These are phyloP conservation scores for Coelogynopora nodosa DNA, from an alignment of 2,888 invertebrate species.

Conservation along the genomic window DNA sequence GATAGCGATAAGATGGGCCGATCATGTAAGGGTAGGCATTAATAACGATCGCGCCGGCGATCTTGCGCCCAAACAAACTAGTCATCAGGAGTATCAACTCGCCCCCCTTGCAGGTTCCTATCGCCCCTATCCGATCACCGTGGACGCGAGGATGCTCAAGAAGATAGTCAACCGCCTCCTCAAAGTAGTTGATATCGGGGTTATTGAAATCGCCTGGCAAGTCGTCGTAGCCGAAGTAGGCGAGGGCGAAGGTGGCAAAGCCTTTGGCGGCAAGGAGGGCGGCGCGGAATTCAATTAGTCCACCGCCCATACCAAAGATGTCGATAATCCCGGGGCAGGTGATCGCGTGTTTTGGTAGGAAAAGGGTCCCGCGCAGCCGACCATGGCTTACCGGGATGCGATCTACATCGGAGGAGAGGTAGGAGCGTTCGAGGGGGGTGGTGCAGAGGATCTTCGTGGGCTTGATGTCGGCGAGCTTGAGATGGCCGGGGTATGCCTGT, in stretches of 20 bases:
- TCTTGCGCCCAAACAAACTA: conserved; percentile 6
- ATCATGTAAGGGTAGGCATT: not conserved
- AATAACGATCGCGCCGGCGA: not conserved
- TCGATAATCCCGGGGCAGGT: conserved; percentile 55
- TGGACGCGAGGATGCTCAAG: not conserved
- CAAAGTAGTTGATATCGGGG: conserved; percentile 50
- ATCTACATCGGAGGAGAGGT: conserved; percentile 49
- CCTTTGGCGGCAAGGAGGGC: conserved; percentile 55
- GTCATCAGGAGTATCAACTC: not conserved
- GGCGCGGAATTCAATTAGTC: conserved; percentile 52
- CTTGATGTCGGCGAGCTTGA: not conserved
- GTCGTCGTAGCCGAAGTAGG: conserved; percentile 53
- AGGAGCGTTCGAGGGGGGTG: conserved; percentile 48
- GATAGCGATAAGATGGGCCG: not conserved
- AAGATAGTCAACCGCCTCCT: conserved; percentile 39
- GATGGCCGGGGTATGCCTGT: not conserved
- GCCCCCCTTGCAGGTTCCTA: conserved; percentile 22
- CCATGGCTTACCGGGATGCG: conserved; percentile 50
- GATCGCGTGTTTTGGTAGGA: conserved; percentile 46
- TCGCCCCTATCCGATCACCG: not conserved
- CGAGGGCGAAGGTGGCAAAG: conserved; percentile 52
- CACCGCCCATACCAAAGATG: conserved; percentile 55
- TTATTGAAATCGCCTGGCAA: conserved; percentile 44
- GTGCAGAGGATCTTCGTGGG: not conserved
- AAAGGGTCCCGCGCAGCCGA: conserved; percentile 51